Evolutionary conservation across 2,797 vertebrate species (phyloP), one percentile per base, ranked within the genome.

Genomic region (Champsocephalus gunnari): DNA sequence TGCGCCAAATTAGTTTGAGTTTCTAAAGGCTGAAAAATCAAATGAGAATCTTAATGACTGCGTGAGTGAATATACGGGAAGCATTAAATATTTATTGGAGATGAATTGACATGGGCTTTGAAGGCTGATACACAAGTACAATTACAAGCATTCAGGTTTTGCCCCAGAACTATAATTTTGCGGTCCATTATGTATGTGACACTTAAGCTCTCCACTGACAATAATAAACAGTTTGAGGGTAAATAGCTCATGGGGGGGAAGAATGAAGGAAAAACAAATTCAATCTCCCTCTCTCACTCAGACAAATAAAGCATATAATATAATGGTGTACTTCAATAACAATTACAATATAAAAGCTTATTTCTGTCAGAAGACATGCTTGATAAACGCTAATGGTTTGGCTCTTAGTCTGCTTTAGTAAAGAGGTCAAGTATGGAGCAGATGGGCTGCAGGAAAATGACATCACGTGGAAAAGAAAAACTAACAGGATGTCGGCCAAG

Each of bases 361-460:
- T 88, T 84, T 84, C 72, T 67, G 58, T 88, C 81, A 80, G 43
- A 81, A 67, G 56, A 77, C 77, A 85, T 86, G 82, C 81, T 9
- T 75, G 73, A 83, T 78, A 69, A 88, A 87, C 79, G 48, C 75
- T 88, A 91, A 87, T 83, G 85, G 89, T 86, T 86, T 77, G 87
- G 78, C 65, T 70, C 70, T 79, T 49, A 13, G 60, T 61, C 56
- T 50, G 70, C 67, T 86, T 87, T 81, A 82, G 88, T 90, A 72
- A 73, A 61, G 73, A 77, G 89, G 87, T 89, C 80, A 84, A 78
- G 79, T 49, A 70, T 80, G 84, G 63, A 80, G 66, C 72, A 71
- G 71, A 69, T 45, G 74, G 61, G 59, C 57, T 50, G 72, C 1
- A 58, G 78, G 85, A 81, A 71, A 89, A 91, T 90, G 76, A 85